phyloP scores from a whole-genome alignment of 2,888 invertebrate species.

The Sarcophaga variegata region DNA sequence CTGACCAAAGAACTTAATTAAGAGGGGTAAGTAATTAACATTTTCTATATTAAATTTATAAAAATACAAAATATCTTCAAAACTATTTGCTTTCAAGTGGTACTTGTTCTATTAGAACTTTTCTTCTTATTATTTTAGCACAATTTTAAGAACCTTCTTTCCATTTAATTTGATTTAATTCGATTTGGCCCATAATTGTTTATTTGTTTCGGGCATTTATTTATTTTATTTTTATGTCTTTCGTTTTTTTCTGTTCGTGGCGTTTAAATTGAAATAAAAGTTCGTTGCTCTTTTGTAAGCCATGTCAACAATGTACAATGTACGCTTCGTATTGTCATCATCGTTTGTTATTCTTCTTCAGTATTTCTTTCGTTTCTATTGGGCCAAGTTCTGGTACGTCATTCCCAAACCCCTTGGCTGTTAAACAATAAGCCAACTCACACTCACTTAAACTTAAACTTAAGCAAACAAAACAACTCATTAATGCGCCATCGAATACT shows the following conservation, averaged over 20 bases:
- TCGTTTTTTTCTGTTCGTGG: constrained; percentile 47
- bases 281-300: constrained; percentile 69
- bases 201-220: constrained; percentile 1
- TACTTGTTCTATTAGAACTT: no score
- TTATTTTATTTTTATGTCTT: constrained; percentile 41
- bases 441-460: constrained; percentile 1
- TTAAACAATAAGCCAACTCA: constrained; percentile 32
- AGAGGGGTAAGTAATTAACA: no score
- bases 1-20: no score
- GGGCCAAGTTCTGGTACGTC: constrained; percentile 4
- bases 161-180: constrained; percentile 15
- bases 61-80: no score
- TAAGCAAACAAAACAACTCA: constrained; percentile 58
- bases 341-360: constrained; percentile 37
- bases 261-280: constrained; percentile 58
- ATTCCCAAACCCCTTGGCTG: constrained; percentile 15
- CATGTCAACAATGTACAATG: constrained; percentile 61
- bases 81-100: no score
- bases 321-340: constrained; percentile 43
- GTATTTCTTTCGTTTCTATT: constrained; percentile 38
- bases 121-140: no score
- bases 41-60: no score
- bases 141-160: no score
- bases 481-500: constrained; percentile 44
- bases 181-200: constrained; percentile 44